Percentiles rank a stretch among this genome's conserved stretches.
These are phyloP conservation scores for Eupithecia subfuscata DNA, from an alignment of 2,888 invertebrate species.

Conservation along the genomic window DNA sequence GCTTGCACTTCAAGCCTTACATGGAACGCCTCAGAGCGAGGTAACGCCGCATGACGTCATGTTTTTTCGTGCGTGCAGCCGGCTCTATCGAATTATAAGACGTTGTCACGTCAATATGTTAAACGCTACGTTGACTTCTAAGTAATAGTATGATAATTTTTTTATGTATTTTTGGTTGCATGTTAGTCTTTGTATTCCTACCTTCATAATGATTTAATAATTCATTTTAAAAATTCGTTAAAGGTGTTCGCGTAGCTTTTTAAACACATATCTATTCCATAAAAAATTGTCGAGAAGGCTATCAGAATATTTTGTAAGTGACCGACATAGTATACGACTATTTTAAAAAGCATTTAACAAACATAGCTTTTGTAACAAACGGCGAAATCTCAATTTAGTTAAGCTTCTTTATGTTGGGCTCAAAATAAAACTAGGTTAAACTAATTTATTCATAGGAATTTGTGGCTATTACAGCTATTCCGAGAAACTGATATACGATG, in stretches of 20 bases:
- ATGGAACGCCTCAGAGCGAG: too few species aligned
- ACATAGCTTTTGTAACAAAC: neutral
- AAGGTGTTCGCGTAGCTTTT: neutral
- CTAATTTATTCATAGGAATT: neutral
- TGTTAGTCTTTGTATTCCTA: too few species aligned
- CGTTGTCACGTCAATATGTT: too few species aligned
- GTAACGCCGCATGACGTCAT: too few species aligned
- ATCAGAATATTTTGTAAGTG: neutral
- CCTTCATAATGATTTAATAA: too few species aligned
- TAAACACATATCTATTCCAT: neutral
- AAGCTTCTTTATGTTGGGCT: conserved; percentile 7
- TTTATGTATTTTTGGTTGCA: too few species aligned
- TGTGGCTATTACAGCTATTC: neutral
- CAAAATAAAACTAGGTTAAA: conserved; percentile 6
- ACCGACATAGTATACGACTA: neutral
- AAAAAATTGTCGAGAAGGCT: neutral
- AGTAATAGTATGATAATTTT: too few species aligned
- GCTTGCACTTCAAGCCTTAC: too few species aligned
- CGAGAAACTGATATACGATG: too few species aligned
- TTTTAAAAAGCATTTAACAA: neutral
- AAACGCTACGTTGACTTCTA: too few species aligned
- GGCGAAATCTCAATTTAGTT: neutral
- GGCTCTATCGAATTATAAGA: too few species aligned
- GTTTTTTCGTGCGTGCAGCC: too few species aligned
- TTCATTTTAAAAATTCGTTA: neutral